Evolutionary conservation across 2,113 vertebrate genomes (phyloP).

Genomic region (Theristicus caerulescens): DNA sequence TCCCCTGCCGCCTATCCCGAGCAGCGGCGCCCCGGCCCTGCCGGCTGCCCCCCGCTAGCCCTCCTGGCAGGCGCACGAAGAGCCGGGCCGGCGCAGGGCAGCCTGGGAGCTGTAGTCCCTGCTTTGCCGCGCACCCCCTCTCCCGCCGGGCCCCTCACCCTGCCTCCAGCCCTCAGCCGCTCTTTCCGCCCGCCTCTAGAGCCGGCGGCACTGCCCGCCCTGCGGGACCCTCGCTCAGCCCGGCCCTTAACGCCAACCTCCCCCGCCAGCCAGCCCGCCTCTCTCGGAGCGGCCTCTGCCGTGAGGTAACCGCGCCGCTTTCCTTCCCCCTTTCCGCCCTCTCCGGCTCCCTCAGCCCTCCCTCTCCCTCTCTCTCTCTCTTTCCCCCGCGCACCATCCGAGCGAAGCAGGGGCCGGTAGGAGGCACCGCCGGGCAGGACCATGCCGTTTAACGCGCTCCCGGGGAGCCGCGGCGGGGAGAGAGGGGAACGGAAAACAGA

Average conservation of each 20-base stretch:
- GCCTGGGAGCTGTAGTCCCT: constrained; percentile 4
- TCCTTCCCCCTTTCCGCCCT: neutral
- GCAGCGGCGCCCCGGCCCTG: neutral
- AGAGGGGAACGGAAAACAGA: neutral
- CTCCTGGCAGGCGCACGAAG: neutral
- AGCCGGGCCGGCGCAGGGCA: neutral
- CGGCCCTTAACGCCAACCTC: neutral
- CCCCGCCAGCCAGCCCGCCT: too few relatives aligned
- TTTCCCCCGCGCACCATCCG: too few relatives aligned
- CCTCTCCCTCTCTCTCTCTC: too few relatives aligned
- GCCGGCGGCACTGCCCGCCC: too few relatives aligned
- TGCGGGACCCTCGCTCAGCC: too few relatives aligned
- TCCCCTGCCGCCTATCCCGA: rapidly evolving
- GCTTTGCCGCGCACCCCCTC: neutral
- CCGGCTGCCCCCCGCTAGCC: too few relatives aligned
- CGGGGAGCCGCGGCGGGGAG: rapidly evolving
- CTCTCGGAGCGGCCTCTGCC: neutral
- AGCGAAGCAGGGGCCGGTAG: neutral
- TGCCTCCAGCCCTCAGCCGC: neutral
- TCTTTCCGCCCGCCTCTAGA: neutral
- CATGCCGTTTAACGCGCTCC: neutral
- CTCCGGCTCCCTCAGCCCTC: neutral
- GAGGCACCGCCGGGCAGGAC: neutral
- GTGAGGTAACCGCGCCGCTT: neutral
- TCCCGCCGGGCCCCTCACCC: neutral